phyloP scores from a whole-genome alignment of 2,888 invertebrate genomes.

The Thumatha senex region DNA sequence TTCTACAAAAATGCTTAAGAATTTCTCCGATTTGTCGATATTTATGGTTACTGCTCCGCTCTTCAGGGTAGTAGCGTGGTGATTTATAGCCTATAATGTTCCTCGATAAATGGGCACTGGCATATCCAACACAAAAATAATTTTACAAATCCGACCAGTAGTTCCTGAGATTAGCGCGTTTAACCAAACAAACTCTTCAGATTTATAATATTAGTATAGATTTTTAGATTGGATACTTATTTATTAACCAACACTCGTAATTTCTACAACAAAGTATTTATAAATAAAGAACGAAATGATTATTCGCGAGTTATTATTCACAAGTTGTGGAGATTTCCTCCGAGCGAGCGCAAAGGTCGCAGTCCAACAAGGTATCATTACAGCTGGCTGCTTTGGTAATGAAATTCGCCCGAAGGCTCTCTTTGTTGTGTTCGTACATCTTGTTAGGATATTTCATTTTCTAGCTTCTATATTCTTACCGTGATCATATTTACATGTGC shows the following conservation, averaged over 20 bases:
- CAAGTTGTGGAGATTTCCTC: constrained; percentile 25
- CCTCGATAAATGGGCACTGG: too few species aligned
- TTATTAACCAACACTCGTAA: background rate
- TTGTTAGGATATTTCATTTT: constrained; percentile 49
- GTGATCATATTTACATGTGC: constrained; percentile 4
- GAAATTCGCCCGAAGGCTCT: constrained; percentile 43
- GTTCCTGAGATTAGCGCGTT: too few species aligned
- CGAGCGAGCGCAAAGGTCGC: constrained; percentile 42
- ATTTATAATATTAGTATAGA: too few species aligned
- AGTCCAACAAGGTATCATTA: constrained; percentile 35
- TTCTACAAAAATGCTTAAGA: too few species aligned
- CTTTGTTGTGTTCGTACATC: constrained; percentile 46
- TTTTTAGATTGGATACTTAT: too few species aligned
- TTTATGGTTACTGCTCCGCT: too few species aligned
- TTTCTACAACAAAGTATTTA: constrained; percentile 11
- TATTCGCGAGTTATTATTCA: constrained; percentile 17
- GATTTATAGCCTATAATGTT: too few species aligned
- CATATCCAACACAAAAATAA: too few species aligned
- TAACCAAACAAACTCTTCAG: too few species aligned
- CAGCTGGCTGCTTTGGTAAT: constrained; percentile 33
- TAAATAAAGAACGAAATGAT: constrained; percentile 24
- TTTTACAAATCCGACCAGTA: too few species aligned
- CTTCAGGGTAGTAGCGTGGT: too few species aligned
- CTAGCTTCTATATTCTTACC: constrained; percentile 37
- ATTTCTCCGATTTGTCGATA: too few species aligned